Evolutionary conservation across 2,113 vertebrate genomes (phyloP).

Genomic region (Hippocampus zosterae): DNA sequence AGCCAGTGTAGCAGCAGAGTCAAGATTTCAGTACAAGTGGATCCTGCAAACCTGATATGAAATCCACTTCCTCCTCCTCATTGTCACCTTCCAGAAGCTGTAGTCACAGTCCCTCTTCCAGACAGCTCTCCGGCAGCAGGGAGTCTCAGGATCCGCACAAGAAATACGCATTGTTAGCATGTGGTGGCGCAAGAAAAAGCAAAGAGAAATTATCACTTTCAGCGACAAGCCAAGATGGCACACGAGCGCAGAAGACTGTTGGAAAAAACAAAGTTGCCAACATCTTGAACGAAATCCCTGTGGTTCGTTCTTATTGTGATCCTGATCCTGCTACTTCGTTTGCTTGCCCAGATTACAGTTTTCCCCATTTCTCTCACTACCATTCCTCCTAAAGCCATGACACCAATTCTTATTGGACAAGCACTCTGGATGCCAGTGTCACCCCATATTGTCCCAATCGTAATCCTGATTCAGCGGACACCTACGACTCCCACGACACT

Average conservation of each 20-base stretch:
- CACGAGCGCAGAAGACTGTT: neutral
- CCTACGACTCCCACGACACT: neutral
- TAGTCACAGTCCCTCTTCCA: constrained; percentile 7
- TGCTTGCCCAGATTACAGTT: constrained; percentile 5
- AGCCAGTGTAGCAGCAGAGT: neutral
- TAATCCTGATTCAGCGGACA: neutral
- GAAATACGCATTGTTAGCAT: neutral
- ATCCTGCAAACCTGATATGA: neutral
- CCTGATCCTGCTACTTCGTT: neutral
- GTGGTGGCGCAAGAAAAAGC: constrained; percentile 4
- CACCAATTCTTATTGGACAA: neutral
- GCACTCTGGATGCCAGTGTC: neutral
- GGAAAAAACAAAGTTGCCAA: neutral
- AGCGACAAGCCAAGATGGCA: neutral
- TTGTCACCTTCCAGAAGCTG: constrained; percentile 8
- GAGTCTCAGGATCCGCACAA: neutral
- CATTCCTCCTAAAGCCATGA: neutral
- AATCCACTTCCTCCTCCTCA: constrained; percentile 3
- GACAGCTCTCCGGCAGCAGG: constrained; percentile 1
- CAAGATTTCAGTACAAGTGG: neutral
- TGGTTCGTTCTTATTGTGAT: neutral
- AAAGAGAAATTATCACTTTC: neutral
- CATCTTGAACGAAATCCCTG: neutral
- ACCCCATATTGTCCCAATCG: neutral
- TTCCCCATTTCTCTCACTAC: constrained; percentile 3